These are phyloP conservation scores for Coccyzus lansbergi DNA, from an alignment of 2,797 vertebrate species.

Conservation along the genomic window DNA sequence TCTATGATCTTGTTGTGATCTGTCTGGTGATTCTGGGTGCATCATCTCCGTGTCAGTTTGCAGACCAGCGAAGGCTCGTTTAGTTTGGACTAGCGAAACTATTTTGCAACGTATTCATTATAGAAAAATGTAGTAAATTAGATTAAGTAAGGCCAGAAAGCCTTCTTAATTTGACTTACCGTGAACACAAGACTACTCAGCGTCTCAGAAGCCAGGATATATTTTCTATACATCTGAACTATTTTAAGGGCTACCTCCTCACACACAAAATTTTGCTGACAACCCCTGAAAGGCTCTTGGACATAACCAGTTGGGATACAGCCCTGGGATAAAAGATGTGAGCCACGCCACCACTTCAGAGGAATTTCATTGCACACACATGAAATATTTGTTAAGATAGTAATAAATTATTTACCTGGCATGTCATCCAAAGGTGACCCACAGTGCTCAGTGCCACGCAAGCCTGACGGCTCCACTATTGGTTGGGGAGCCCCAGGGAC, in stretches of 20 bases:
- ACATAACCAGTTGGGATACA: too few species aligned
- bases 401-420: background rate
- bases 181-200: background rate
- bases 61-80: background rate
- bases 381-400: background rate
- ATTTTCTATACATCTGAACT: slow-evolving; percentile 20
- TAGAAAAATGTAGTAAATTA: slow-evolving; percentile 1
- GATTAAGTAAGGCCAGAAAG: background rate
- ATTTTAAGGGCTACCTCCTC: slow-evolving; percentile 17
- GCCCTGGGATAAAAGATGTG: background rate
- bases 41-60: fast-evolving
- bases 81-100: background rate
- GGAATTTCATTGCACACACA: background rate
- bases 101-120: background rate
- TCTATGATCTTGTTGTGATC: fast-evolving
- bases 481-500: background rate
- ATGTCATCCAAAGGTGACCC: too few species aligned
- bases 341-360: fast-evolving
- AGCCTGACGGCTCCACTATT: too few species aligned
- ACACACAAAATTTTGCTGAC: background rate
- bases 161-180: background rate
- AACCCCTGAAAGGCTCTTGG: background rate
- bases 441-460: fast-evolving
- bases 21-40: background rate
- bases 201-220: background rate